Conservation (phyloP, 2,113 vertebrate species). For the Isurus oxyrinchus region DNA sequence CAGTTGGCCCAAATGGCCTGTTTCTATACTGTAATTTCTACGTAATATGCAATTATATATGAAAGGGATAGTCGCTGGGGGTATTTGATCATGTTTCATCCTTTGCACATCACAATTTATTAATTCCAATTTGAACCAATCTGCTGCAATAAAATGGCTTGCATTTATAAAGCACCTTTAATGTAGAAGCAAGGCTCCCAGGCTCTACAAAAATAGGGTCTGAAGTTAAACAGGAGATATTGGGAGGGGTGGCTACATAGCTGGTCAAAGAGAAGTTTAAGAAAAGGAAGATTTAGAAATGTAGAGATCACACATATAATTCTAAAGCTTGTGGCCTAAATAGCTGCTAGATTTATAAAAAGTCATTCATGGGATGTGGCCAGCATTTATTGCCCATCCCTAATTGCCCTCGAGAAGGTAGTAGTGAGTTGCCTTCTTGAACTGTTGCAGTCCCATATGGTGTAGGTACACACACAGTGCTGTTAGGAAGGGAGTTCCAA, state of each 20-base stretch:
- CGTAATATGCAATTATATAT: neutral
- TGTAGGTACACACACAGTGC: no score
- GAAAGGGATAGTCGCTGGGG: neutral
- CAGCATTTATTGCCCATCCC: no score
- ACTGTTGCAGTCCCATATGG: no score
- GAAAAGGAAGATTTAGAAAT: neutral
- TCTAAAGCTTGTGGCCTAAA: neutral
- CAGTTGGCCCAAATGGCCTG: neutral
- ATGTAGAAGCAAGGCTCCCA: neutral
- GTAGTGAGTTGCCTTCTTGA: no score
- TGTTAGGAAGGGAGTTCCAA: no score
- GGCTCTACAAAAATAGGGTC: neutral
- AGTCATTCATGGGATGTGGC: no score
- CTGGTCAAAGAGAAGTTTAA: neutral
- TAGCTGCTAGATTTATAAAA: no score
- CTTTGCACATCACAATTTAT: neutral
- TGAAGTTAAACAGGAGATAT: neutral
- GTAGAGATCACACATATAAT: neutral
- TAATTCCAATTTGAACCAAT: neutral
- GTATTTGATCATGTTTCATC: neutral
- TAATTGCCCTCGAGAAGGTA: no score
- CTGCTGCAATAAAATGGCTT: neutral
- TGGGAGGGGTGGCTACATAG: neutral
- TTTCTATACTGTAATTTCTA: neutral
- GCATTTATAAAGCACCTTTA: neutral